Base-by-base conservation (phyloP, 2,797 vertebrate genomes). In the Sitta carolinensis region DNA sequence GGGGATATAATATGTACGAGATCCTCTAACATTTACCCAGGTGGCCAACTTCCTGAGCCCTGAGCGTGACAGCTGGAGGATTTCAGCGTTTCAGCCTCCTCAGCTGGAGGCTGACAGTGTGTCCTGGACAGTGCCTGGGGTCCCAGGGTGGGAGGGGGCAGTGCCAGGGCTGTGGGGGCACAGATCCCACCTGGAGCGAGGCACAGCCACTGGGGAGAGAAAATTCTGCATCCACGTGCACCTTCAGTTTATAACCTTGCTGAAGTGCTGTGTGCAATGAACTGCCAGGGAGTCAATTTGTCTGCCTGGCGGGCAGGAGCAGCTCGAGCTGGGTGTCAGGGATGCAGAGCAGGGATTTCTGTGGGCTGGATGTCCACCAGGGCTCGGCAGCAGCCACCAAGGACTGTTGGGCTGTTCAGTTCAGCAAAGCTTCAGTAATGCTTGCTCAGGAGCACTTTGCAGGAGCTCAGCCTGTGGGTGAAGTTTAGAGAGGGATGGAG, bases 1-100 rank as follows among this genome's bases (percentile, higher is more conserved):
- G 95, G 92, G 70, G 92, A 93, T 92, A 75, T 87, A 95, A 95
- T 92, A 95, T 92, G 87, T 84, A 92, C 97, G 94, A 95, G 90
- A 95, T 96, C 94, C 96, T 97, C 96, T 96, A 68, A 92, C 96
- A 95, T 93, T 82, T 93, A 96, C 91, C 96, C 97, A 97, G 98
- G 97, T 97, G 97, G 97, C 97, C 94, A 87, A 7, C 94, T 97
- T 97, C 97, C 97, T 83, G 76, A 92, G 85, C 93, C 92, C 87
- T 22, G 92, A 74, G 87, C 78, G 89, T 79, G 93, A 89, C 67
- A 96, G 93, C 42, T 51, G 38, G 32, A 90, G 69, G 30, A 54
- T 91, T 89, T 79, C 87, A 55, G 73, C 0, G 5, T 36, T 84
- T 42, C 85, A 73, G 76, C 18, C 32, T 64, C 63, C 64, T 42